A percentile compares a stretch with the other conserved stretches of the same genome.
These are phyloP conservation scores for Muscina levida DNA, from an alignment of 2,888 invertebrate species.

Conservation along the genomic window DNA sequence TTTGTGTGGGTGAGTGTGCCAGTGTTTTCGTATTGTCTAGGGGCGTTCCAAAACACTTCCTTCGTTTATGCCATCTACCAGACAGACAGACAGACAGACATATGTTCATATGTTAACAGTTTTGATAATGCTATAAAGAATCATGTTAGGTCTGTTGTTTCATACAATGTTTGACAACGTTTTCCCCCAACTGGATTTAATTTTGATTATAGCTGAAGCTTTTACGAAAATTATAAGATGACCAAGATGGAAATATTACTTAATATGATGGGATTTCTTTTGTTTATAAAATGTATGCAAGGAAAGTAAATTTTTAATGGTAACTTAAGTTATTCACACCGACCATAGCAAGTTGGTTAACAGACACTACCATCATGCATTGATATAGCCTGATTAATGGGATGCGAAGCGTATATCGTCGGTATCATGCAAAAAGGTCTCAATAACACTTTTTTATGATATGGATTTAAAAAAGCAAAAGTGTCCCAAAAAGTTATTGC, in stretches of 20 bases:
- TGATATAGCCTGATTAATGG: too few species aligned
- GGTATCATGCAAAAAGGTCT: too few species aligned
- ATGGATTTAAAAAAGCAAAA: too few species aligned
- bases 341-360: too few species aligned
- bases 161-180: conserved; percentile 21
- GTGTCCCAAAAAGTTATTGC: too few species aligned
- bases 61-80: neutral
- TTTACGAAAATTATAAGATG: conserved; percentile 26
- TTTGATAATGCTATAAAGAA: neutral
- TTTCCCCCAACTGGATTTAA: conserved; percentile 7
- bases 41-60: conserved; percentile 24
- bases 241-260: too few species aligned
- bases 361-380: too few species aligned
- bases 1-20: neutral
- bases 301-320: too few species aligned
- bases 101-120: neutral
- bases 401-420: too few species aligned
- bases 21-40: conserved; percentile 27
- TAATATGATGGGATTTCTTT: neutral
- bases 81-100: neutral
- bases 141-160: conserved; percentile 4
- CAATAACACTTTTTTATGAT: too few species aligned
- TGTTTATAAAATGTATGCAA: too few species aligned
- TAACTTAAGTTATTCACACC: too few species aligned
- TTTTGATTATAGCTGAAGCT: conserved; percentile 17